A percentile compares a stretch with the other conserved stretches of the same genome.
Conservation (phyloP, 2,113 vertebrate species). For the Oreochromis spilurus region DNA sequence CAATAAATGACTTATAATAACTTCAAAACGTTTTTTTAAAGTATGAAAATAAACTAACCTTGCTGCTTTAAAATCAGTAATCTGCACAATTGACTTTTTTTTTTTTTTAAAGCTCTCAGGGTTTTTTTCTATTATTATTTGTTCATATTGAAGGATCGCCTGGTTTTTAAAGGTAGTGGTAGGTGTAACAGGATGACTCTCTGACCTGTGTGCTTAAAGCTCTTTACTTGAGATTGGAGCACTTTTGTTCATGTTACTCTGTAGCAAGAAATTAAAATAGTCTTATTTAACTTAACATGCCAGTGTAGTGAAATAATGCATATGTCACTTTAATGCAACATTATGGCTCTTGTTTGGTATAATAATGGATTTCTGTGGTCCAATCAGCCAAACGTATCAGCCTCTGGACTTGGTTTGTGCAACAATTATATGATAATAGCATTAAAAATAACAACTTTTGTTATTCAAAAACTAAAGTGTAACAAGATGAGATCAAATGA, state of each 20-base stretch:
- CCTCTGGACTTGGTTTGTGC: not conserved
- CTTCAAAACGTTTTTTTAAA: not conserved
- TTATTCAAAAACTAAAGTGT: not conserved
- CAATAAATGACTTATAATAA: not conserved
- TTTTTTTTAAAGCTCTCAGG: not conserved
- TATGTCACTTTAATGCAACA: not conserved
- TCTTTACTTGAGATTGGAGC: not conserved
- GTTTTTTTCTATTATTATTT: not conserved
- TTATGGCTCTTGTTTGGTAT: not conserved
- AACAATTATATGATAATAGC: not conserved
- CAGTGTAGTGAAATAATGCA: not conserved
- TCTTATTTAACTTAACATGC: not conserved
- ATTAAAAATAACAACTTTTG: not conserved
- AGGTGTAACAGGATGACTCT: not conserved
- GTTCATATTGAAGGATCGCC: not conserved
- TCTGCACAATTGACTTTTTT: not conserved
- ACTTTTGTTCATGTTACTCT: not conserved
- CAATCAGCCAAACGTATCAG: not conserved
- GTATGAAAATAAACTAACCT: not conserved
- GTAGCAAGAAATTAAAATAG: not conserved
- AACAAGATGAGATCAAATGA: not conserved
- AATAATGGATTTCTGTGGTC: not conserved
- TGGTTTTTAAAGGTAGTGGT: not conserved
- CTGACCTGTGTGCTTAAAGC: not conserved
- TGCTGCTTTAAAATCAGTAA: not conserved